Evolutionary conservation across 2,797 vertebrate genomes (phyloP).

Genomic region (Passerculus sandwichensis): DNA sequence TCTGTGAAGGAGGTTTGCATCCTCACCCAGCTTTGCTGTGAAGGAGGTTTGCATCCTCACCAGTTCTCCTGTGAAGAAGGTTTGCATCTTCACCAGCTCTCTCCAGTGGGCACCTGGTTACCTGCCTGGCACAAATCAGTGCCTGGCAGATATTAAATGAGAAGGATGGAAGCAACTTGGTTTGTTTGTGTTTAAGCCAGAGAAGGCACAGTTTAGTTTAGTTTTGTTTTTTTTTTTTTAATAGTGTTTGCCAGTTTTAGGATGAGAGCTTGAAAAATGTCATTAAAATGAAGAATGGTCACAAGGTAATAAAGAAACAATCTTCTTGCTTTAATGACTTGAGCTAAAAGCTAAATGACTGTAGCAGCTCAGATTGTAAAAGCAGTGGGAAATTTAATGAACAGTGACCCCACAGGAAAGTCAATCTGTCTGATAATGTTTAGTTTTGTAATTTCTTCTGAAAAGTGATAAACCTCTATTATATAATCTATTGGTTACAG

Average conservation of each 20-base stretch:
- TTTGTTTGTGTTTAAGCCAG: background rate
- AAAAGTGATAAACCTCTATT: slow-evolving; percentile 40
- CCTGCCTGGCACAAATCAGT: background rate
- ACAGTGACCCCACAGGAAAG: slow-evolving; percentile 57
- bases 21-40: background rate
- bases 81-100: no score
- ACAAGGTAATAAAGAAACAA: slow-evolving; percentile 47
- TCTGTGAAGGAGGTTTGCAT: background rate
- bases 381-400: slow-evolving; percentile 61
- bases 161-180: background rate
- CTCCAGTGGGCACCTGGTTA: background rate
- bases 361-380: slow-evolving; percentile 47
- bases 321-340: slow-evolving; percentile 25
- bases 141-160: background rate
- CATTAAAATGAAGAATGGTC: slow-evolving; percentile 28
- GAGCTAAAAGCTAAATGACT: slow-evolving; percentile 43
- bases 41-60: no score
- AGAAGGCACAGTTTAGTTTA: background rate
- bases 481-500: slow-evolving; percentile 19
- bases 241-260: background rate
- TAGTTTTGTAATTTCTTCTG: slow-evolving; percentile 48
- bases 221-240: background rate
- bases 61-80: no score
- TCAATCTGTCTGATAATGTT: slow-evolving; percentile 48
- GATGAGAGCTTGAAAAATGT: slow-evolving; percentile 26